Percentiles rank a stretch among this genome's conserved stretches.
Conservation (phyloP, 2,113 vertebrate genomes). For the Ammodytes dubius region DNA sequence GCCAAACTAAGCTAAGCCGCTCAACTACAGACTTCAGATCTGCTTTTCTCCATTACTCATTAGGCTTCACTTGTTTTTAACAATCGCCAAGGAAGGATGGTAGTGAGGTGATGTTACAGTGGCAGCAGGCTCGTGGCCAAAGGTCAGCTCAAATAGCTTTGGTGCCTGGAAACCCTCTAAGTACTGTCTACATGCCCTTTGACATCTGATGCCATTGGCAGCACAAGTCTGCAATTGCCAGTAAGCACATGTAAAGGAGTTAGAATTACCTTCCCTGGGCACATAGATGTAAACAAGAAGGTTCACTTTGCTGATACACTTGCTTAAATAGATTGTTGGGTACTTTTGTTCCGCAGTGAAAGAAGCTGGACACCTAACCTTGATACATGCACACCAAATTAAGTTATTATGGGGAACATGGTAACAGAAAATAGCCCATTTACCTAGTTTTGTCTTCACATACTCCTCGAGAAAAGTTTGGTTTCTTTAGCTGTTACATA, state of each 20-base stretch:
- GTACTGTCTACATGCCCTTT: background rate
- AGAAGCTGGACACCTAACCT: background rate
- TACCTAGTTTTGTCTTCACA: background rate
- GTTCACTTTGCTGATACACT: background rate
- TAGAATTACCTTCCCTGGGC: background rate
- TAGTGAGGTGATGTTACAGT: background rate
- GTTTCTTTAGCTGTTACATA: background rate
- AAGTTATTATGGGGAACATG: background rate
- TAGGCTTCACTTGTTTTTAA: constrained; percentile 10
- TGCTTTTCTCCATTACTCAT: background rate
- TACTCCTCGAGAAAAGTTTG: background rate
- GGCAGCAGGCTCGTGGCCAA: background rate
- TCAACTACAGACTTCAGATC: constrained; percentile 43
- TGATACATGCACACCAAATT: background rate
- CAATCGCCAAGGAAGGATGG: background rate
- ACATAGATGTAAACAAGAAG: background rate
- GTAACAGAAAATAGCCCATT: background rate
- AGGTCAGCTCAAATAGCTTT: background rate
- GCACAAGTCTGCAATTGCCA: background rate
- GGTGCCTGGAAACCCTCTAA: background rate
- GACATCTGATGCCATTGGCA: background rate
- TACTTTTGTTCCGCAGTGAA: background rate
- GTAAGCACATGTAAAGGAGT: background rate
- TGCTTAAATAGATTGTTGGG: background rate
- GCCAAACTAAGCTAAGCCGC: constrained; percentile 61